A percentile compares a stretch with the other conserved stretches of the same genome.
Conservation (phyloP, 2,888 invertebrate species). For the Nemoura dubitans region DNA sequence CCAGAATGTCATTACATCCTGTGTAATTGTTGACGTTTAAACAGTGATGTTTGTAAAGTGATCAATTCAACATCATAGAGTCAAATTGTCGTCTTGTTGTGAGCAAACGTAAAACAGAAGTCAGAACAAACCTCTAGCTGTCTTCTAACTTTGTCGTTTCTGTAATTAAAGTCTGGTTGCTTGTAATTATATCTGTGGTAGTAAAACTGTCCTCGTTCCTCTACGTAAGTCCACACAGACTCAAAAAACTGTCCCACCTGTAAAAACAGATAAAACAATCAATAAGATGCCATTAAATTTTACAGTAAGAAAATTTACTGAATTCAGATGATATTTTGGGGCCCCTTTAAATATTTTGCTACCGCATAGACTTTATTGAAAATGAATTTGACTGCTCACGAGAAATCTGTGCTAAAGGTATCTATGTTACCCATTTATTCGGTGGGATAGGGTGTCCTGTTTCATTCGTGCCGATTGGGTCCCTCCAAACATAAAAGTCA, state of each 20-base stretch:
- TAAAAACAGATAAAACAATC: slow-evolving; percentile 28
- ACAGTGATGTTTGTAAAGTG: neutral
- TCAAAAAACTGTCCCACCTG: slow-evolving; percentile 62
- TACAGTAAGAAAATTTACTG: too few relatives aligned
- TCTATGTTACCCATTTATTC: slow-evolving; percentile 62
- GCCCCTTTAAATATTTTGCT: too few relatives aligned
- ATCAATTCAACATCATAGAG: too few relatives aligned
- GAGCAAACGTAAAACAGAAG: too few relatives aligned
- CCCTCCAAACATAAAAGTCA: slow-evolving; percentile 82
- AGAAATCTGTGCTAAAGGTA: too few relatives aligned
- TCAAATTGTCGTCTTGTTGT: too few relatives aligned
- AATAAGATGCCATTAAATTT: too few relatives aligned
- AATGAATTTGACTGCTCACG: too few relatives aligned
- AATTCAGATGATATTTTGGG: too few relatives aligned
- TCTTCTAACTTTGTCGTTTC: slow-evolving; percentile 57
- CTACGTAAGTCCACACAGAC: slow-evolving; percentile 63
- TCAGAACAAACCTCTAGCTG: slow-evolving; percentile 61
- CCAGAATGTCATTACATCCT: slow-evolving; percentile 76
- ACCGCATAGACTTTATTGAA: too few relatives aligned
- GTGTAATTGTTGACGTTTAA: neutral
- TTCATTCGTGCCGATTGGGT: slow-evolving; percentile 51
- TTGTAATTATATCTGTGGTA: slow-evolving; percentile 64
- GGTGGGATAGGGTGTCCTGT: slow-evolving; percentile 60
- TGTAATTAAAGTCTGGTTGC: slow-evolving; percentile 68
- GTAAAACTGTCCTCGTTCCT: slow-evolving; percentile 61